These are phyloP conservation scores for Hemithea aestivaria DNA, from an alignment of 2,888 invertebrate genomes.

Conservation along the genomic window DNA sequence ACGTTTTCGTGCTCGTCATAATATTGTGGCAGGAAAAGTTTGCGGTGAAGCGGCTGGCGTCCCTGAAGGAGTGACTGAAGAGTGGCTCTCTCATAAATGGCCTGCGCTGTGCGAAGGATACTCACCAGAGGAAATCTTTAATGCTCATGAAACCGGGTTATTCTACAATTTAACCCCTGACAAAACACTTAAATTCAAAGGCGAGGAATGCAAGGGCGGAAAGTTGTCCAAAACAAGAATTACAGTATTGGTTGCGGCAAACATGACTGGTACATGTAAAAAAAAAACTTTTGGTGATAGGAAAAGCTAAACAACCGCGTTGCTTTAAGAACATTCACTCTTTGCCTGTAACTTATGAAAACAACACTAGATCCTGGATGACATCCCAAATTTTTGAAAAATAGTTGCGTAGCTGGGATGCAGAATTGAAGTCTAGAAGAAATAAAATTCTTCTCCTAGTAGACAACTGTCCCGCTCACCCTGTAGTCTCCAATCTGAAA, in stretches of 20 bases:
- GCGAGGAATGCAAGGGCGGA: constrained; percentile 36
- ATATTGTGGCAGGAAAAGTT: constrained; percentile 34
- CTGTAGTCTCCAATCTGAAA: constrained; percentile 22
- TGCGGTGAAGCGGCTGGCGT: constrained; percentile 31
- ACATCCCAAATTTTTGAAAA: constrained; percentile 32
- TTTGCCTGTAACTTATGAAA: constrained; percentile 22
- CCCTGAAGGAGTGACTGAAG: constrained; percentile 21
- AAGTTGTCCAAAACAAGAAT: constrained; percentile 35
- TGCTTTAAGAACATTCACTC: constrained; percentile 32
- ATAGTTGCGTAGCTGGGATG: constrained; percentile 31
- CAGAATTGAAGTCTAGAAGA: constrained; percentile 18
- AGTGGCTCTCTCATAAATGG: constrained; percentile 28
- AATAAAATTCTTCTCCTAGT: constrained; percentile 33
- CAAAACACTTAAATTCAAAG: constrained; percentile 32
- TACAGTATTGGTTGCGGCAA: constrained; percentile 28
- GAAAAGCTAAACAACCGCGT: constrained; percentile 27
- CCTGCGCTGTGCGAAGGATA: constrained; percentile 29
- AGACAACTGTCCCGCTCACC: constrained; percentile 39
- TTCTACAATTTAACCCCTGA: constrained; percentile 34
- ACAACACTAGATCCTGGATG: constrained; percentile 44
- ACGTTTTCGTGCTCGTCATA: constrained; percentile 30
- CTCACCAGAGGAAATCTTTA: constrained; percentile 28
- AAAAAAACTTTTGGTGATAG: constrained; percentile 26
- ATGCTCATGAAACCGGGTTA: constrained; percentile 34
- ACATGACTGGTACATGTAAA: constrained; percentile 25